Conservation (phyloP, 2,113 vertebrate species). For the Labrus mixtus region DNA sequence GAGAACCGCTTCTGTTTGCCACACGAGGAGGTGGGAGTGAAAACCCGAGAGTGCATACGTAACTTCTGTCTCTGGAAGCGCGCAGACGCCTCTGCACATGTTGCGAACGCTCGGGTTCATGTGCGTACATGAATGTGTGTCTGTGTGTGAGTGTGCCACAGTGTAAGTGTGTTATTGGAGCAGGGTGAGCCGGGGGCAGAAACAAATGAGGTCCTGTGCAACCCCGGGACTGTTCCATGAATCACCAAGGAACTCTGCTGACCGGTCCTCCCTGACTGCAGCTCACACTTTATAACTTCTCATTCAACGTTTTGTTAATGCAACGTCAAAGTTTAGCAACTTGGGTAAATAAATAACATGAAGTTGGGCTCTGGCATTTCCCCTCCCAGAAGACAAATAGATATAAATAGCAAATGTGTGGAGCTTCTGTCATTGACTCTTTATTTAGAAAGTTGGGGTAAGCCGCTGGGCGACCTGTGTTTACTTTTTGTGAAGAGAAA, state of each 20-base stretch:
- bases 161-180: constrained; percentile 61
- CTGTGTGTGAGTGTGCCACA: constrained; percentile 9
- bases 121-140: constrained; percentile 28
- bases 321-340: no score
- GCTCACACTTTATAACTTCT: constrained; percentile 30
- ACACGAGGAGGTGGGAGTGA: not conserved
- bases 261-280: constrained; percentile 20
- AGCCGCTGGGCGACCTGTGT: no score
- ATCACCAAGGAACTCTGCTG: constrained; percentile 48
- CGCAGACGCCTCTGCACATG: constrained; percentile 4
- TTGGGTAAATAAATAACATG: not conserved
- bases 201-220: constrained; percentile 70
- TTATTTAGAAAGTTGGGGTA: no score
- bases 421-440: no score
- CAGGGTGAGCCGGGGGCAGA: constrained; percentile 40
- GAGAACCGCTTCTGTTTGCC: not conserved
- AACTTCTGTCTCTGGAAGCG: not conserved
- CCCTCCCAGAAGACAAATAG: no score
- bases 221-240: constrained; percentile 55
- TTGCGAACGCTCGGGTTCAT: constrained; percentile 42
- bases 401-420: no score
- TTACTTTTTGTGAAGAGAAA: no score
- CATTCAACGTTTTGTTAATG: constrained; percentile 9
- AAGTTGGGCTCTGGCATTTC: not conserved
- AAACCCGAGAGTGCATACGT: not conserved